These are phyloP conservation scores for Drosophila leontia DNA, from an alignment of 1,140 invertebrate species.

Conservation along the genomic window DNA sequence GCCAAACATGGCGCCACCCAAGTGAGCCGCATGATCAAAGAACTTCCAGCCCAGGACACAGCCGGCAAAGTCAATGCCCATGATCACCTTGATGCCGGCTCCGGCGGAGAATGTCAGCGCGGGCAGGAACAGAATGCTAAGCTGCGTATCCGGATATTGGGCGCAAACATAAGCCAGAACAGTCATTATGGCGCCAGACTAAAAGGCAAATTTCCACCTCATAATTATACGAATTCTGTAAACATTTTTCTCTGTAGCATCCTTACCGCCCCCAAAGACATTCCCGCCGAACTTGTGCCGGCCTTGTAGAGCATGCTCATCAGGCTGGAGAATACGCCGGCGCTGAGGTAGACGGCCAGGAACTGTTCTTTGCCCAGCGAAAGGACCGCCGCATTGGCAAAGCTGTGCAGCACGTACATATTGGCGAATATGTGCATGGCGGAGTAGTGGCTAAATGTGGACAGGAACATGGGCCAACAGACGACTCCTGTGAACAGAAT, in stretches of 20 bases:
- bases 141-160: conserved; percentile 92
- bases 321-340: conserved; percentile 95
- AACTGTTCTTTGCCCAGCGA: conserved; percentile 96
- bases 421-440: conserved; percentile 94
- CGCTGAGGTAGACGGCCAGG: conserved; percentile 94
- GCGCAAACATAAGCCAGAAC: conserved; percentile 94
- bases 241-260: conserved; percentile 9
- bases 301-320: conserved; percentile 93
- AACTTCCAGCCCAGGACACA: conserved; percentile 95
- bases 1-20: conserved; percentile 96
- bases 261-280: conserved; percentile 96
- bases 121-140: conserved; percentile 96
- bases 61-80: conserved; percentile 93
- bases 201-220: conserved; percentile 80
- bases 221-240: conserved; percentile 2
- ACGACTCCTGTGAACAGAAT: conserved; percentile 86
- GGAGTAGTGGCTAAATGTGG: conserved; percentile 97
- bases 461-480: conserved; percentile 95
- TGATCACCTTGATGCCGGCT: conserved; percentile 92
- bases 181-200: conserved; percentile 98
- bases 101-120: conserved; percentile 94
- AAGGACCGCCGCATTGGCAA: conserved; percentile 88
- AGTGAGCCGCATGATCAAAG: conserved; percentile 99
- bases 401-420: conserved; percentile 98
- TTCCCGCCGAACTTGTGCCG: conserved; percentile 87